Conservation (phyloP, 2,888 invertebrate genomes). For the Sphaeridia pumilis region DNA sequence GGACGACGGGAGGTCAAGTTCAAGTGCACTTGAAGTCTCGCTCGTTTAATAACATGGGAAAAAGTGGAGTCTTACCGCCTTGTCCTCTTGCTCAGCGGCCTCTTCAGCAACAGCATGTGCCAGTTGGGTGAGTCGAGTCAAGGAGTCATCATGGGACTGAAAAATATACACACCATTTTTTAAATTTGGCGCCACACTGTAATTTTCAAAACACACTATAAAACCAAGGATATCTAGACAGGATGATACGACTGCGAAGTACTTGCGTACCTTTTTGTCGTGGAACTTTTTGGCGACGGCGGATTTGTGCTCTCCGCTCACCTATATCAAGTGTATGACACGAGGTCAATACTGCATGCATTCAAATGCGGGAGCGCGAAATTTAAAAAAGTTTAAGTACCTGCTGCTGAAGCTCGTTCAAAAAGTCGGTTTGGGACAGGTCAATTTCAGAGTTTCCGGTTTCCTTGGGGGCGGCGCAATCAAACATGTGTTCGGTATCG, state of each 20-base stretch:
- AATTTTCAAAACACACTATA: not conserved
- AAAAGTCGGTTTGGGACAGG: constrained; percentile 16
- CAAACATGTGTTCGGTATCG: constrained; percentile 94
- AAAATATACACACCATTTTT: not conserved
- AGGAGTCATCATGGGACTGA: not conserved
- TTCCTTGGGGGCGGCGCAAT: constrained; percentile 55
- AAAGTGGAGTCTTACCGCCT: too few species aligned
- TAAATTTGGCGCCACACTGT: not conserved
- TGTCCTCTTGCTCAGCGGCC: too few species aligned
- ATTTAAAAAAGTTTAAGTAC: too few species aligned
- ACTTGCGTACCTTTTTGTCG: constrained; percentile 44
- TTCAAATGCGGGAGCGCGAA: not conserved
- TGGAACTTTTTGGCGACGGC: constrained; percentile 66
- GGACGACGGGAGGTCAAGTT: too few species aligned
- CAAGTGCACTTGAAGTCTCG: too few species aligned
- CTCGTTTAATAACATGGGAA: too few species aligned
- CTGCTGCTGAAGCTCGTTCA: constrained; percentile 14
- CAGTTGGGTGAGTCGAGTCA: not conserved
- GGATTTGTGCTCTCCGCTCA: constrained; percentile 50
- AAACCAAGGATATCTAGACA: too few species aligned
- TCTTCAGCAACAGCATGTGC: not conserved
- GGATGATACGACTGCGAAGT: too few species aligned
- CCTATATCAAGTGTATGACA: not conserved
- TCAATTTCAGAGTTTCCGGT: constrained; percentile 37
- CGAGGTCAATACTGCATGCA: not conserved